phyloP scores from a whole-genome alignment of 64 coral and sea anemone species.

The Montipora foliosa region DNA sequence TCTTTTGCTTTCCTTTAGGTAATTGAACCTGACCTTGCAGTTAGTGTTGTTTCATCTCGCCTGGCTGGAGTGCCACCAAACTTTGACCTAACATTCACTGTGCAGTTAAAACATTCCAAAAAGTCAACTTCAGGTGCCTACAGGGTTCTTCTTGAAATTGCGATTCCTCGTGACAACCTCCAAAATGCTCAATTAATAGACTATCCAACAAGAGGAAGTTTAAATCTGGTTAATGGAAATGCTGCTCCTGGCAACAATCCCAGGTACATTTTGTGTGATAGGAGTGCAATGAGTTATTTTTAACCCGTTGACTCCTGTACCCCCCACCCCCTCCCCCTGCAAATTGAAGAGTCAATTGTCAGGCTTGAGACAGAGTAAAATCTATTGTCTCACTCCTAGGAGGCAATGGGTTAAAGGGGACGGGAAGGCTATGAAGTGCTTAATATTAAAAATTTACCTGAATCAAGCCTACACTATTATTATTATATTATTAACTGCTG shows the following conservation, averaged over 20 bases:
- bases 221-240: constrained; percentile 61
- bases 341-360: too few species aligned
- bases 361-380: too few species aligned
- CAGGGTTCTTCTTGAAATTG: constrained; percentile 81
- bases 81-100: constrained; percentile 49
- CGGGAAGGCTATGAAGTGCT: too few species aligned
- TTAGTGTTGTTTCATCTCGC: constrained; percentile 19
- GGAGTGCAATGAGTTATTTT: too few species aligned
- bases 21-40: constrained; percentile 70
- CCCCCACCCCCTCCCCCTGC: too few species aligned
- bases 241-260: constrained; percentile 61
- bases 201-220: background rate
- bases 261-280: constrained; percentile 48
- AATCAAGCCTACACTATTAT: too few species aligned
- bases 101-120: constrained; percentile 46
- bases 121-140: constrained; percentile 67
- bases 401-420: too few species aligned
- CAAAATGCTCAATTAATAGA: constrained; percentile 21
- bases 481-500: too few species aligned
- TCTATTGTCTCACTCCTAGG: too few species aligned
- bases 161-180: constrained; percentile 62
- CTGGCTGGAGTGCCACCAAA: constrained; percentile 30
- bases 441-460: too few species aligned
- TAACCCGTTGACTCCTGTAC: too few species aligned
- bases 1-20: constrained; percentile 29